phyloP scores from a whole-genome alignment of 2,888 invertebrate species.

The Tryphoninae sp. region DNA sequence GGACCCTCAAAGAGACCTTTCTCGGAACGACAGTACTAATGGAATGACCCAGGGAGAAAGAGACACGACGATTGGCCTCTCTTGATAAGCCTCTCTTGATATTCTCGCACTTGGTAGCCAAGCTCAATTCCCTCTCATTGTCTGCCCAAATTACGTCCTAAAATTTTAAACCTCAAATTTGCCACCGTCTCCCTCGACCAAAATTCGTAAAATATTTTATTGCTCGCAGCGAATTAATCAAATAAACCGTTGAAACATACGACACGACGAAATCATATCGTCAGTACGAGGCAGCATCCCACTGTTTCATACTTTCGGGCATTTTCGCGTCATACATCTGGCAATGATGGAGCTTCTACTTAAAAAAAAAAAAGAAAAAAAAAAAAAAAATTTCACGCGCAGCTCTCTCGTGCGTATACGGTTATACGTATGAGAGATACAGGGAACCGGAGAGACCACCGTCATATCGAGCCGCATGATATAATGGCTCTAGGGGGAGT shows the following conservation, averaged over 20 bases:
- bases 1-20: constrained; percentile 72
- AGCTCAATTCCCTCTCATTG: neutral
- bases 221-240: no score
- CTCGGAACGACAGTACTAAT: constrained; percentile 69
- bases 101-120: constrained; percentile 25
- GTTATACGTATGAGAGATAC: neutral
- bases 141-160: no score
- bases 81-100: constrained; percentile 48
- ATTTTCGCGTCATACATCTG: constrained; percentile 6
- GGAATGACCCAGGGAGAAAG: constrained; percentile 57
- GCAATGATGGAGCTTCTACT: constrained; percentile 10
- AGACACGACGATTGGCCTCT: constrained; percentile 32
- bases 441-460: neutral
- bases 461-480: constrained; percentile 17
- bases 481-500: constrained; percentile 8
- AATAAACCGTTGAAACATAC: no score
- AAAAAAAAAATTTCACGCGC: neutral
- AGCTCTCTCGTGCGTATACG: no score
- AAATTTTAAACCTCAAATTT: no score
- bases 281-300: neutral
- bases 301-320: constrained; percentile 12
- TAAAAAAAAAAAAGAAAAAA: neutral
- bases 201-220: no score
- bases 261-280: neutral
- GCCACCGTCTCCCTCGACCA: no score